Evolutionary conservation across 2,797 vertebrate species (phyloP), one percentile per base, ranked within the genome.

Genomic region (Coregonus suidteri): DNA sequence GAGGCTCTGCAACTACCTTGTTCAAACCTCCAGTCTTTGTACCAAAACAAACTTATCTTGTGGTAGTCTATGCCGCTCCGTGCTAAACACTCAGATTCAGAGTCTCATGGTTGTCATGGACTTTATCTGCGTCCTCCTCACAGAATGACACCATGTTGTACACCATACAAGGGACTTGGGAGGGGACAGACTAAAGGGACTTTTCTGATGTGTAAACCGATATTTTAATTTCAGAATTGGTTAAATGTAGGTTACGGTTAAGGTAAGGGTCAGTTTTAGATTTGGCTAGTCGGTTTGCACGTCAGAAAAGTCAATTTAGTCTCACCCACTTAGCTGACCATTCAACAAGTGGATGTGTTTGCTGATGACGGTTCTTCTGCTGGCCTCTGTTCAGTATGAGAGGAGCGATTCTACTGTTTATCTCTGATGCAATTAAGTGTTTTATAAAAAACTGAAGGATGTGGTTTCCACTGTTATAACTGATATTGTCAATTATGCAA

Each of bases 41-140:
- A 78, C 81, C 84, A 85, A 89, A 90, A 72, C 81, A 75, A 85
- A 75, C 80, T 80, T 78, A 67, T 77, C 52, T 73, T 86, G 86
- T 83, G 88, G 80, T 77, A 75, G 65, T 79, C 25, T 15, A 34
- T 66, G 64, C 30, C 25, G 30, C 64, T 31, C 64, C 0, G 4
- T 34, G 16, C 64, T 15, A 66, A 66, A 66, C 30, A 68, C 30
- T 54, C 74, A 75, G 77, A 73, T 76, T 67, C 76, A 35, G 52
- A 68, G n/a, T 62, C 34, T 18, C 30, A 35, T 41, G 13, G 35
- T 6, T 31, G 31, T 30, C 64, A 34, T 34, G 25, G 6, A 66
- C 64, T 11, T 47, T 47, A n/a, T 66, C 30, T 66, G 25, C 14
- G 3, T 31, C 13, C 30, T 14, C 14, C 30, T 66, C 25, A 13